Evolutionary conservation across 2,113 vertebrate genomes (phyloP).

Genomic region (Ochotona curzoniae): DNA sequence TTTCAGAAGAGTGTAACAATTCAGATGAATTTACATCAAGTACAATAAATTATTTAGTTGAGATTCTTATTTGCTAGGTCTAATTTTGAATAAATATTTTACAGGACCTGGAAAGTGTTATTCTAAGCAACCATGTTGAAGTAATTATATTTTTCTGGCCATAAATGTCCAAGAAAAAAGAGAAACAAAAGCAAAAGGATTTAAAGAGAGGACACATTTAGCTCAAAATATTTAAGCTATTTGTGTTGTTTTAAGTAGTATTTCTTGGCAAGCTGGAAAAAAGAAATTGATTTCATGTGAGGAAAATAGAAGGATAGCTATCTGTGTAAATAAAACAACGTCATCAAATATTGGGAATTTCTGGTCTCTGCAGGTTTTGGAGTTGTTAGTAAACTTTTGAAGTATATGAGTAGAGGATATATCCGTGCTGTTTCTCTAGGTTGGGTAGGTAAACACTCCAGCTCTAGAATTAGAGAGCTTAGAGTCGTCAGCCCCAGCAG

Average conservation of each 20-base stretch:
- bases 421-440: not conserved
- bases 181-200: constrained; percentile 57
- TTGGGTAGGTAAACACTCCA: not conserved
- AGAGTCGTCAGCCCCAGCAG: not conserved
- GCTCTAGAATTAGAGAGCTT: not conserved
- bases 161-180: constrained; percentile 61
- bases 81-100: constrained; percentile 55
- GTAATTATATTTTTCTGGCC: constrained; percentile 70
- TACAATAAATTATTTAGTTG: constrained; percentile 64
- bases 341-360: not conserved
- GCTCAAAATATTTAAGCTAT: constrained; percentile 40
- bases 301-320: not conserved
- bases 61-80: constrained; percentile 18
- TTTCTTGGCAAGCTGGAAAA: constrained; percentile 52
- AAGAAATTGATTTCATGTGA: not conserved
- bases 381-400: not conserved
- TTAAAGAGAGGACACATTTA: constrained; percentile 52
- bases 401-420: not conserved
- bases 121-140: constrained; percentile 62
- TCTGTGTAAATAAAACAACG: not conserved
- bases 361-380: not conserved
- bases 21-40: constrained; percentile 63
- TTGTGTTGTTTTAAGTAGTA: constrained; percentile 50
- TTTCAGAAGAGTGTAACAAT: constrained; percentile 55
- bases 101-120: constrained; percentile 48